Percentiles rank a stretch among this genome's conserved stretches.
phyloP scores from a whole-genome alignment of 2,888 invertebrate species.

The Bugula neritina region DNA sequence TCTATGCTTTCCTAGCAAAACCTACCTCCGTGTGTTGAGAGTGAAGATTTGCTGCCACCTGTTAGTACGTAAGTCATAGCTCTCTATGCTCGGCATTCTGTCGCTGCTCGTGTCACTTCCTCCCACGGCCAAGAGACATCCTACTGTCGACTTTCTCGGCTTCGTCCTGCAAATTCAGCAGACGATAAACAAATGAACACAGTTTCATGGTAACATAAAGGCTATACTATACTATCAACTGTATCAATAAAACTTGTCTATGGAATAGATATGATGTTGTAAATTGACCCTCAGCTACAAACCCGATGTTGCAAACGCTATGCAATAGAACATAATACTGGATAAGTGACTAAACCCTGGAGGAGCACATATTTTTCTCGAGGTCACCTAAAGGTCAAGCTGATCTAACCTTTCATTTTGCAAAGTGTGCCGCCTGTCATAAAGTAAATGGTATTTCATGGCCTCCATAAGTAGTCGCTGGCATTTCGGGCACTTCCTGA shows the following conservation, averaged over 20 bases:
- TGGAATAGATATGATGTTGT: too few relatives aligned
- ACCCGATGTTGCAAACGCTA: too few relatives aligned
- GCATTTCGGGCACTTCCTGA: slow-evolving; percentile 66
- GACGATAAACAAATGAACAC: too few relatives aligned
- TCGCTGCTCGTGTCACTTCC: slow-evolving; percentile 83
- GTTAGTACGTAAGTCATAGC: slow-evolving; percentile 76
- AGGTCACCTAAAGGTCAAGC: neutral
- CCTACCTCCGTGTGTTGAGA: slow-evolving; percentile 67
- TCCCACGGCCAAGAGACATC: slow-evolving; percentile 77
- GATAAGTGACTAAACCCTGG: too few relatives aligned
- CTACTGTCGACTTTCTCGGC: slow-evolving; percentile 85
- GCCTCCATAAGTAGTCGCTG: slow-evolving; percentile 88
- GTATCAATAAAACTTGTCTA: too few relatives aligned
- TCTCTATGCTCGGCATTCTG: slow-evolving; percentile 70
- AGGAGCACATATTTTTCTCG: too few relatives aligned
- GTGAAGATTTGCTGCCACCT: slow-evolving; percentile 70
- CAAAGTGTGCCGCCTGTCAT: slow-evolving; percentile 70
- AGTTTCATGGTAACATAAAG: too few relatives aligned
- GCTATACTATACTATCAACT: too few relatives aligned
- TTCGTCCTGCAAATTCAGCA: slow-evolving; percentile 70
- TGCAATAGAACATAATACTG: too few relatives aligned
- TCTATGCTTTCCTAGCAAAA: too few relatives aligned
- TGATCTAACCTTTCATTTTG: slow-evolving; percentile 35
- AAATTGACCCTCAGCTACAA: too few relatives aligned
- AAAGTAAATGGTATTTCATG: slow-evolving; percentile 83